phyloP scores from a whole-genome alignment of 2,888 invertebrate genomes.

The Apoderus coryli region DNA sequence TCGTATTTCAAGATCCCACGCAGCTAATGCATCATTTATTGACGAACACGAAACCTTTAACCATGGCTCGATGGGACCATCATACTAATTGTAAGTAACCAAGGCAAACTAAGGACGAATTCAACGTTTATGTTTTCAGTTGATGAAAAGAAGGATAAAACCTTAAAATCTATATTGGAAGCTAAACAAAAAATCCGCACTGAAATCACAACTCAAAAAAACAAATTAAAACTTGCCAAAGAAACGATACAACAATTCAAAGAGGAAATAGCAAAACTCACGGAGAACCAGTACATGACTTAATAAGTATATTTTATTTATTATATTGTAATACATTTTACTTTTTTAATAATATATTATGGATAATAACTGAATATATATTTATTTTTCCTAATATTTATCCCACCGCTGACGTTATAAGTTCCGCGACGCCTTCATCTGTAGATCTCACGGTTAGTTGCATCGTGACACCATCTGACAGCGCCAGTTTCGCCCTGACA shows the following conservation, averaged over 20 bases:
- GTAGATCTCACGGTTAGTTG: conserved; percentile 80
- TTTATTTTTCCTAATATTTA: conserved; percentile 34
- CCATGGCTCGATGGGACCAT: conserved; percentile 62
- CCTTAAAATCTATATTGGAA: conserved; percentile 57
- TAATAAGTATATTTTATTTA: too few relatives aligned
- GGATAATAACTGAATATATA: not conserved
- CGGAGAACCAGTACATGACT: conserved; percentile 20
- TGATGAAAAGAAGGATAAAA: conserved; percentile 75
- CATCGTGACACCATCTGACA: conserved; percentile 84
- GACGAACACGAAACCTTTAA: conserved; percentile 59
- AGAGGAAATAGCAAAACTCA: conserved; percentile 48
- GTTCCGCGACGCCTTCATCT: conserved; percentile 71
- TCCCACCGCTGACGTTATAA: conserved; percentile 75
- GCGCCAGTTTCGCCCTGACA: conserved; percentile 68
- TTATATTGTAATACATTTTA: too few relatives aligned
- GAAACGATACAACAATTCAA: conserved; percentile 76
- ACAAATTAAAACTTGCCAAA: conserved; percentile 68
- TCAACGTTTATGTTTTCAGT: too few relatives aligned
- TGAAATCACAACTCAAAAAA: conserved; percentile 74
- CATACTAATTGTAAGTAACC: conserved; percentile 69
- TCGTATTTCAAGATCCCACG: conserved; percentile 84
- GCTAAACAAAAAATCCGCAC: conserved; percentile 68
- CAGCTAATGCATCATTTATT: conserved; percentile 81
- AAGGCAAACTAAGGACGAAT: too few relatives aligned
- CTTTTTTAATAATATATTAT: too few relatives aligned